Conservation (phyloP, 2,888 invertebrate species). For the Vesta saturnalis region DNA sequence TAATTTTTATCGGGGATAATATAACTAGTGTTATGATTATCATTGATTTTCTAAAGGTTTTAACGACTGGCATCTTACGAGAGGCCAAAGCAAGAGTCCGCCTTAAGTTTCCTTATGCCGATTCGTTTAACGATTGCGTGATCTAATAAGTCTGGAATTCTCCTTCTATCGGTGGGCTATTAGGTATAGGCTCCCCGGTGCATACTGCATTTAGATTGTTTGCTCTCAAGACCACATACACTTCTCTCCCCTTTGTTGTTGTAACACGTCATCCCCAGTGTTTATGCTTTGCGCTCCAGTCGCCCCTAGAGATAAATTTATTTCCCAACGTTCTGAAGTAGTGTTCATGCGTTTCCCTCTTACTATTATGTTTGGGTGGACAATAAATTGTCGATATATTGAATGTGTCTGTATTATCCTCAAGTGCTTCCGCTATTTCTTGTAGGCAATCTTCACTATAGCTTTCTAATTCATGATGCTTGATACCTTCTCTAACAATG, state of each 20-base stretch:
- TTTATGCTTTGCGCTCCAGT: neutral
- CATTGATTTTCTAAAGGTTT: too few relatives aligned
- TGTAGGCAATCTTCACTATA: neutral
- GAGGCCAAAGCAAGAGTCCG: neutral
- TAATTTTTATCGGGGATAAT: too few relatives aligned
- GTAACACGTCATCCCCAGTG: neutral
- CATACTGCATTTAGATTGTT: neutral
- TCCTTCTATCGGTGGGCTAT: neutral
- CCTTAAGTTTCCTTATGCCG: neutral
- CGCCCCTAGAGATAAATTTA: neutral
- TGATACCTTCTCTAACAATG: too few relatives aligned
- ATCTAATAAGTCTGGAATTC: neutral
- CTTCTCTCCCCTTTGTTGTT: neutral
- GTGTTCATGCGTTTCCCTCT: neutral
- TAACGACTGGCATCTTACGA: too few relatives aligned
- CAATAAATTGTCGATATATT: neutral
- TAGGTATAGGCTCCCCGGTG: neutral
- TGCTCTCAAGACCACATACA: neutral
- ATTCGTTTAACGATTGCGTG: neutral
- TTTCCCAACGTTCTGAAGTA: neutral
- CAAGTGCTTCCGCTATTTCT: neutral
- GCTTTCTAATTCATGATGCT: neutral
- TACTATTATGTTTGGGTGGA: constrained; percentile 7
- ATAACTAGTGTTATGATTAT: too few relatives aligned
- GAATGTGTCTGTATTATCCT: neutral